Evolutionary conservation across 2,113 vertebrate species (phyloP), one percentile per base, ranked within the genome.

Genomic region (Mugil cephalus): DNA sequence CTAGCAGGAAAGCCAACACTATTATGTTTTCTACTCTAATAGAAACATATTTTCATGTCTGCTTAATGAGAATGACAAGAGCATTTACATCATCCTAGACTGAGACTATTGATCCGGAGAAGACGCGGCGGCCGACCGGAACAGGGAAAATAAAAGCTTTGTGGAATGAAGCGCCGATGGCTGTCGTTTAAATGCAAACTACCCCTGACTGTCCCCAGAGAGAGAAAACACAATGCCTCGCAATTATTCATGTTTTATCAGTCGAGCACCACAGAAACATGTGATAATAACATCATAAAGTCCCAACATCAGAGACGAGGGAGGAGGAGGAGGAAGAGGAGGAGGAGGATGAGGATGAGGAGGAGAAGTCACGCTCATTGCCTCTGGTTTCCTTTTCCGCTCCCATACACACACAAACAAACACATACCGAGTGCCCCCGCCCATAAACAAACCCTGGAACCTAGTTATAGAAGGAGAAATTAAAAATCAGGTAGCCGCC

Each of bases 221-320:
- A 53, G 17, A 36, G 7, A 42, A 46, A 35, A 40, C 35, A 67
- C 38, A 65, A 4, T 12, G 34, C 39, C 54, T 64, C 46, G 54
- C 52, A 36, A 24, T 56, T 71, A 63, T 51, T 52, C 58, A 35
- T 59, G 36, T 82, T 75, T 67, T 24, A 77, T 77, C 15, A 45
- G 30, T 30, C 67, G 58, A 55, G 34, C 42, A 36, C 56, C 34
- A 8, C 76, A 53, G 74, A 74, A 24, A n/a, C 48, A 8, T 14
- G 13, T 8, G 14, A 47, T 67, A 63, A 68, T 56, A 67, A 64
- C 55, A 72, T 42, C 54, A 60, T 17, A 65, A 24, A 39, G 17
- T 45, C 36, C 19, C 53, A 10, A 35, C 38, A 83, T 77, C 59
- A 68, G 36, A 78, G 63, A 36, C n/a, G 48, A 34, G 54, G 24